Conservation (phyloP, 2,888 invertebrate species). For the Epinotia nisella region DNA sequence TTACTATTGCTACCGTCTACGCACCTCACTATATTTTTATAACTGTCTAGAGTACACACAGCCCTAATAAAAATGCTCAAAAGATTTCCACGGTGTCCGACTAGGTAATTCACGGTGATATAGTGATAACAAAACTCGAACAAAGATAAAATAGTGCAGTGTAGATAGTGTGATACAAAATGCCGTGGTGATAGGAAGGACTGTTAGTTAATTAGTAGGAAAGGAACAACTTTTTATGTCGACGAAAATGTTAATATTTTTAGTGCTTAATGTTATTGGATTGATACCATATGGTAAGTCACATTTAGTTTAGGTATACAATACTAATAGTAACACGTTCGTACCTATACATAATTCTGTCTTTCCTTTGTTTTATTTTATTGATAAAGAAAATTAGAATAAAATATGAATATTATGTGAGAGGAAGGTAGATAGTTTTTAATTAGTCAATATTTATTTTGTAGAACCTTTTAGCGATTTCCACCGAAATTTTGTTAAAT, state of each 20-base stretch:
- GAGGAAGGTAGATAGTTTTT: too few relatives aligned
- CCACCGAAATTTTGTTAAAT: too few relatives aligned
- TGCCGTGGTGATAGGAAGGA: conserved; percentile 50
- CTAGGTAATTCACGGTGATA: conserved; percentile 71
- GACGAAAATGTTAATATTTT: conserved; percentile 63
- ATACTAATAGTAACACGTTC: not conserved
- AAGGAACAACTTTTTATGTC: conserved; percentile 24
- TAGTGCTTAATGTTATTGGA: conserved; percentile 59
- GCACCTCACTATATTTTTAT: conserved; percentile 21
- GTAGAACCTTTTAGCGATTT: too few relatives aligned
- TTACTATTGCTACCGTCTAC: conserved; percentile 14
- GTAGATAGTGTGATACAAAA: conserved; percentile 72
- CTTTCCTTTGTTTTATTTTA: not conserved
- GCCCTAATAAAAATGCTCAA: conserved; percentile 26
- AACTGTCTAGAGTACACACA: conserved; percentile 11
- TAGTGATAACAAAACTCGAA: conserved; percentile 65
- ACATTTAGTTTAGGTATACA: not conserved
- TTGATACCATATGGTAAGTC: conserved; percentile 69
- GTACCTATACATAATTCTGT: not conserved
- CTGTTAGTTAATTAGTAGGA: conserved; percentile 22
- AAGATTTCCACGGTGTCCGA: conserved; percentile 64
- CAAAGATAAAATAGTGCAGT: conserved; percentile 65
- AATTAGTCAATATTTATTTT: too few relatives aligned
- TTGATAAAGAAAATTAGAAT: not conserved
- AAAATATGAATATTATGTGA: not conserved